Base-by-base conservation (phyloP, 2,888 invertebrate species). In the Sipha maydis region DNA sequence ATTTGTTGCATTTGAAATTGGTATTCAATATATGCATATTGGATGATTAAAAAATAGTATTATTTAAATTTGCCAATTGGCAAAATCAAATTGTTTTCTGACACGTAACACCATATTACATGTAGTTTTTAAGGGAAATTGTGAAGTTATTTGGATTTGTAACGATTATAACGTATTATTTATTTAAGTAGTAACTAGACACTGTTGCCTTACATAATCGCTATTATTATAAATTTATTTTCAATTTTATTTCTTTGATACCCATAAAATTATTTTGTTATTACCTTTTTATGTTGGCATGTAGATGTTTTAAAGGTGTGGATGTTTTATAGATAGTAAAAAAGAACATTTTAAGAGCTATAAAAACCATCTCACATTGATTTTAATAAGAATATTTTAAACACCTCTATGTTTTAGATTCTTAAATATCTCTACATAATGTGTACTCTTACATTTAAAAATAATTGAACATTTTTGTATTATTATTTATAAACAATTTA, bases 161-260 rank as follows among this genome's bases (percentile, higher is more conserved):
- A 34, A 2, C 4, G 34, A 41, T 41, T 41, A 41, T 41, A 0
- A 11, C 41, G 41, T 41, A 41, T 34, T 34, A 41, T 5, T 41
- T 41, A 41, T 41, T 41, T 34, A 34, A 41, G 41, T 41, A 41
- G 19, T 56, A 19, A 19, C 4, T 11, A 17, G 11, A 54, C 54
- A 11, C 56, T 19, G 17, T 56, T 19, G 19, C 21, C 21, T 61
- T 61, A 21, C 5, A 61, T 61, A 21, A 31, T 21, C 54, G 17
- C 14, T 56, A 56, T 56, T 78, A 54, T 78, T 78, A 78, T 41
- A 25, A 25, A 48, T 75, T 75, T 41, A 31, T 75, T 8, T 21
- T 78, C 21, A 56, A 54, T 78, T 78, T 56, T n/a, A 78, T 78
- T 54, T 78, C 54, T 54, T 56, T 78, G 21, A 78, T 56, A 31